Conservation (phyloP, 2,888 invertebrate species). For the Lagria hirta region DNA sequence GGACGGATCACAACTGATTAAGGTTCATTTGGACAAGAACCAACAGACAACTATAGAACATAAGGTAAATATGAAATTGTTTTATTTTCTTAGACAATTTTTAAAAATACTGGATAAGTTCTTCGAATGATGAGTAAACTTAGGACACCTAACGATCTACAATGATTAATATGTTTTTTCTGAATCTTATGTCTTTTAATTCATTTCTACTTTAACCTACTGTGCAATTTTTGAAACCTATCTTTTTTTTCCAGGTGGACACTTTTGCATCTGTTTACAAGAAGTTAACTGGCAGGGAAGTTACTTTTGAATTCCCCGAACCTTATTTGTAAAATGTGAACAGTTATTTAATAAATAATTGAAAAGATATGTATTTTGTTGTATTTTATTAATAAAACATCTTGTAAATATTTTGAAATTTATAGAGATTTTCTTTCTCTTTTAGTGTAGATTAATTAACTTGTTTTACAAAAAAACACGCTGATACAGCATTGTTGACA, state of each 20-base stretch:
- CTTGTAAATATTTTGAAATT: too few relatives aligned
- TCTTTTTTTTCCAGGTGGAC: constrained; percentile 89
- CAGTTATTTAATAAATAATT: constrained; percentile 44
- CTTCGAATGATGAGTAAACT: constrained; percentile 24
- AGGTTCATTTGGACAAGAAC: constrained; percentile 97
- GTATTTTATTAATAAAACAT: too few relatives aligned
- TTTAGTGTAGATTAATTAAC: too few relatives aligned
- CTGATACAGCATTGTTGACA: too few relatives aligned
- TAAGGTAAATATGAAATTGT: constrained; percentile 68
- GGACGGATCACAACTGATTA: constrained; percentile 94
- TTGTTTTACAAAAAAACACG: too few relatives aligned
- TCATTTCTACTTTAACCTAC: too few relatives aligned
- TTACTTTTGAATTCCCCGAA: constrained; percentile 99
- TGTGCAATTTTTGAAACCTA: too few relatives aligned
- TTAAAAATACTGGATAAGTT: constrained; percentile 13
- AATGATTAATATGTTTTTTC: constrained; percentile 14
- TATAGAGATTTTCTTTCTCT: constrained; percentile 16
- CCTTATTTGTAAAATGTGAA: constrained; percentile 78
- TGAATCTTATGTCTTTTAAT: constrained; percentile 11
- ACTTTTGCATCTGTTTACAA: constrained; percentile 99
- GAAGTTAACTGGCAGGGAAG: constrained; percentile 98
- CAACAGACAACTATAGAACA: constrained; percentile 99
- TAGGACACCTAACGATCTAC: constrained; percentile 20
- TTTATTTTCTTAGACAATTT: constrained; percentile 15
- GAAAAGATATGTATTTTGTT: constrained; percentile 28